These are phyloP conservation scores for Scaptomyza caliginosa DNA, from an alignment of 2,888 invertebrate species.

Conservation along the genomic window DNA sequence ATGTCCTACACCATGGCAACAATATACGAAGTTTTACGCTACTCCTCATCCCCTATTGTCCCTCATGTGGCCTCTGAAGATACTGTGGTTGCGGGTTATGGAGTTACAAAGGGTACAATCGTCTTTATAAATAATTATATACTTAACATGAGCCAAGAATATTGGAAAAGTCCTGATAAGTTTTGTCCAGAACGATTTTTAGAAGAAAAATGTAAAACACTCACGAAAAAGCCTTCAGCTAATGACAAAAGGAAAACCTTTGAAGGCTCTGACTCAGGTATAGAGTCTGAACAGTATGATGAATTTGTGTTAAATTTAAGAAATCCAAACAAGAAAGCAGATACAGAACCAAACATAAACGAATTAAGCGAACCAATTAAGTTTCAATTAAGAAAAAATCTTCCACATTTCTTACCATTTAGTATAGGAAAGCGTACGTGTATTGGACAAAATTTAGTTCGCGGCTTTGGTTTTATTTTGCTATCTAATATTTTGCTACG, in stretches of 20 bases:
- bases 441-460: slow-evolving; percentile 92
- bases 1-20: slow-evolving; percentile 93
- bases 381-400: slow-evolving; percentile 85
- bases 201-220: slow-evolving; percentile 75
- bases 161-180: slow-evolving; percentile 89
- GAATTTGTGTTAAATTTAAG: neutral
- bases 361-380: neutral
- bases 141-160: slow-evolving; percentile 90
- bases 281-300: slow-evolving; percentile 85
- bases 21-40: slow-evolving; percentile 91
- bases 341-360: neutral
- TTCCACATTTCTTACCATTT: slow-evolving; percentile 92
- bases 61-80: slow-evolving; percentile 94
- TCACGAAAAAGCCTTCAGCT: neutral
- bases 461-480: slow-evolving; percentile 90
- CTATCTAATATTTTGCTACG: slow-evolving; percentile 89
- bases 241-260: slow-evolving; percentile 80
- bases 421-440: slow-evolving; percentile 94
- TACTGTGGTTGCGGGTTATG: slow-evolving; percentile 89
- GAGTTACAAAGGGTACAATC: slow-evolving; percentile 90
- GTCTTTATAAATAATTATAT: slow-evolving; percentile 94
- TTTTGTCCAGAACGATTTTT: slow-evolving; percentile 92
- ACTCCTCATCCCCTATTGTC: slow-evolving; percentile 94
- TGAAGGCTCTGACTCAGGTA: slow-evolving; percentile 85
- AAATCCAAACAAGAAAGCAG: neutral